phyloP scores from a whole-genome alignment of 2,797 vertebrate genomes.

The Coluber constrictor region DNA sequence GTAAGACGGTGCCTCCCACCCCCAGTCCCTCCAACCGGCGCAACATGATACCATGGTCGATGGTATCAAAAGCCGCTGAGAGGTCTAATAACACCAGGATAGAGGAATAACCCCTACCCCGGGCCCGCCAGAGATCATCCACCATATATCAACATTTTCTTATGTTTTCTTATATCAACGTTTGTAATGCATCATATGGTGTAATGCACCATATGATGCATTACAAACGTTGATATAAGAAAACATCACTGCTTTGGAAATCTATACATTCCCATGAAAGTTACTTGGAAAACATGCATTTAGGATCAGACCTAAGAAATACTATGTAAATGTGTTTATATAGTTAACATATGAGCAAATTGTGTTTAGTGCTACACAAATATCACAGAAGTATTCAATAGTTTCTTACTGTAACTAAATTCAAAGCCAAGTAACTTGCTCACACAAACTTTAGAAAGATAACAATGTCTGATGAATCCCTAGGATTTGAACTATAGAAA shows the following conservation, averaged over 20 bases:
- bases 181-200: no score
- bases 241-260: neutral
- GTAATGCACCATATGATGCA: no score
- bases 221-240: neutral
- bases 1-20: no score
- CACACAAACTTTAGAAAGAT: neutral
- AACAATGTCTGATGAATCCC: neutral
- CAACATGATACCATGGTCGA: no score
- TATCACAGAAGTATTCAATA: neutral
- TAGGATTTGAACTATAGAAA: neutral
- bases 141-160: no score
- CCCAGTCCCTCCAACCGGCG: no score
- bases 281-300: neutral
- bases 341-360: neutral
- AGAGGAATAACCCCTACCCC: no score
- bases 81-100: no score
- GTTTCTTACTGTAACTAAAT: neutral
- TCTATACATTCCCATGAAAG: neutral
- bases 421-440: neutral
- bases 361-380: neutral
- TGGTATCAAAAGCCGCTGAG: no score
- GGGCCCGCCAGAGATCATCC: no score
- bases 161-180: no score
- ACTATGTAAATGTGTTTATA: neutral
- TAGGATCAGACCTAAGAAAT: neutral